phyloP scores from a whole-genome alignment of 2,113 vertebrate genomes.

The Hymenochirus boettgeri region DNA sequence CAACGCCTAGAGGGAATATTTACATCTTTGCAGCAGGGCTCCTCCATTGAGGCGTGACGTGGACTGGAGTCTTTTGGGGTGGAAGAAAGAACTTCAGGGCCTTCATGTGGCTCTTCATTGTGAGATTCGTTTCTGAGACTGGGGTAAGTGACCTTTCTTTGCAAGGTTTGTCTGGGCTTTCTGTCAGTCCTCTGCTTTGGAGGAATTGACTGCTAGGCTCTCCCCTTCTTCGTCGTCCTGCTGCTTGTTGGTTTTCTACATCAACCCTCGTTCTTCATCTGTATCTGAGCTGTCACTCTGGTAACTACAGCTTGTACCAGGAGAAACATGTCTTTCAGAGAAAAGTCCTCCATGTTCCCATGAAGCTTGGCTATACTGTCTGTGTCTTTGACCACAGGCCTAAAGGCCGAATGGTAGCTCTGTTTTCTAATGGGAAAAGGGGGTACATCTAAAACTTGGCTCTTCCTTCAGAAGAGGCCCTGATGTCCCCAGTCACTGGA shows the following conservation, averaged over 20 bases:
- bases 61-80: constrained; percentile 63
- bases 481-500: constrained; percentile 55
- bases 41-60: constrained; percentile 76
- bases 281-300: constrained; percentile 82
- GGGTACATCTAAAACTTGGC: constrained; percentile 66
- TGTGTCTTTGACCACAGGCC: constrained; percentile 81
- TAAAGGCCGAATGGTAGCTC: constrained; percentile 85
- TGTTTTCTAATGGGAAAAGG: constrained; percentile 64
- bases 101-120: constrained; percentile 64
- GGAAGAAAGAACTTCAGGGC: constrained; percentile 49
- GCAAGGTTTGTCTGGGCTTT: constrained; percentile 58
- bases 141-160: constrained; percentile 65
- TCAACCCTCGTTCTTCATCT: constrained; percentile 79
- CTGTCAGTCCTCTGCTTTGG: constrained; percentile 58
- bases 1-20: constrained; percentile 72
- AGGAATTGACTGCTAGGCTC: constrained; percentile 49
- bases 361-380: constrained; percentile 91
- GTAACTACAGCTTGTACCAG: constrained; percentile 83
- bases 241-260: constrained; percentile 80
- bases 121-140: constrained; percentile 56
- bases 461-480: constrained; percentile 64
- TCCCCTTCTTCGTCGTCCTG: constrained; percentile 75
- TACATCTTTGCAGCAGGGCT: constrained; percentile 93
- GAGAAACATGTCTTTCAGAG: constrained; percentile 67
- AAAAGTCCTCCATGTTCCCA: constrained; percentile 60